Conservation (phyloP, 2,113 vertebrate genomes). For the Sclerurus mexicanus region DNA sequence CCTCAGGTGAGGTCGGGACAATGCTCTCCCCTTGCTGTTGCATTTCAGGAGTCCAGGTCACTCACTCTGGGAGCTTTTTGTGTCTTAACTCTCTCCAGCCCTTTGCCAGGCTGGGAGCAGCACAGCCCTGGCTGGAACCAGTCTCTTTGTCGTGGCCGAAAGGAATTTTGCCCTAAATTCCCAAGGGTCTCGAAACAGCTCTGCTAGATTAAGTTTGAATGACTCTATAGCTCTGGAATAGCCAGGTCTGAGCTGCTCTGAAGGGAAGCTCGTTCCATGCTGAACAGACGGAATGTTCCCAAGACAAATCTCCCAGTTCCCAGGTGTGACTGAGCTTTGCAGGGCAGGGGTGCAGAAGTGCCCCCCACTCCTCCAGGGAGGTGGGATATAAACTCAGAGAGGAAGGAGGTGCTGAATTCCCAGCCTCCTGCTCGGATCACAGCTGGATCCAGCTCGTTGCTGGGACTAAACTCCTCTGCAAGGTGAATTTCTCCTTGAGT, state of each 20-base stretch:
- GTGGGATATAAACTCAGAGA: neutral
- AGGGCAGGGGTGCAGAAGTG: neutral
- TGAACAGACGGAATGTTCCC: neutral
- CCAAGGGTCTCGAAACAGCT: neutral
- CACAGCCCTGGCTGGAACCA: neutral
- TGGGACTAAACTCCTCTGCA: neutral
- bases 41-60: neutral
- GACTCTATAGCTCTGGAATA: neutral
- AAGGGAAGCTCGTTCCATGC: neutral
- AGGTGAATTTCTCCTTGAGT: constrained; percentile 37
- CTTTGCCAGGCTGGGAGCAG: neutral
- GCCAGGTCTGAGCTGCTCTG: neutral
- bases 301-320: neutral
- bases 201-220: neutral
- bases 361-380: neutral
- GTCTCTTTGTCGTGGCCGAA: rapidly evolving
- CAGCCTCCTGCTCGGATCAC: neutral
- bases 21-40: rapidly evolving
- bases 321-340: neutral
- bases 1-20: neutral
- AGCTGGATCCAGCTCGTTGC: neutral
- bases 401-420: neutral
- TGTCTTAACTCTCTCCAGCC: neutral
- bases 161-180: neutral
- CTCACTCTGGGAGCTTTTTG: neutral